Evolutionary conservation across 2,888 invertebrate genomes (phyloP).

Genomic region (Leptopilina syphax): DNA sequence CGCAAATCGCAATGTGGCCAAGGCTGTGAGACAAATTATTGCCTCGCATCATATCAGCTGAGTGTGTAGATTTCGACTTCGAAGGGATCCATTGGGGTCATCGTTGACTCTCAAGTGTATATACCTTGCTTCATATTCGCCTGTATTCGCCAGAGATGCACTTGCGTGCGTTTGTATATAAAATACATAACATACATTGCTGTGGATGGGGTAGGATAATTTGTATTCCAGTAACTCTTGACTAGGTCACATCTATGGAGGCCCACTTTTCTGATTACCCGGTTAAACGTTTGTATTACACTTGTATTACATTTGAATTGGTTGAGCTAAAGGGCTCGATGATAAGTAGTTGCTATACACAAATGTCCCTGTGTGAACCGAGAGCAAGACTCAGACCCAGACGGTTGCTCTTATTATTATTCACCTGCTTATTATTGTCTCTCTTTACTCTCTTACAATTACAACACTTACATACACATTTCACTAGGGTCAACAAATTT

Average conservation of each 20-base stretch:
- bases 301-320: slow-evolving; percentile 55
- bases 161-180: slow-evolving; percentile 11
- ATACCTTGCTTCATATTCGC: too few species aligned
- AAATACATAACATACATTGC: background rate
- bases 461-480: background rate
- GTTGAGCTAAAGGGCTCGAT: slow-evolving; percentile 42
- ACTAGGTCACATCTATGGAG: slow-evolving; percentile 73
- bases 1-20: slow-evolving; percentile 21
- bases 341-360: slow-evolving; percentile 16
- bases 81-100: slow-evolving; percentile 41
- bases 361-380: slow-evolving; percentile 13
- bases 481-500: slow-evolving; percentile 4
- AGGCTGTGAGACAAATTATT: slow-evolving; percentile 38
- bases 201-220: slow-evolving; percentile 63
- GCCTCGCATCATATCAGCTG: slow-evolving; percentile 36
- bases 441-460: too few species aligned
- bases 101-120: slow-evolving; percentile 15
- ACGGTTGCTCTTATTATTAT: background rate
- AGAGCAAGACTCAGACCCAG: slow-evolving; percentile 22
- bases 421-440: slow-evolving; percentile 2
- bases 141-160: slow-evolving; percentile 5
- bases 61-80: slow-evolving; percentile 20
- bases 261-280: slow-evolving; percentile 73
- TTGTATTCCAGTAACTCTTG: slow-evolving; percentile 73
- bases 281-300: slow-evolving; percentile 70